These are phyloP conservation scores for Mormyrus proboscirostris DNA, from an alignment of 2,797 vertebrate genomes.

Conservation along the genomic window DNA sequence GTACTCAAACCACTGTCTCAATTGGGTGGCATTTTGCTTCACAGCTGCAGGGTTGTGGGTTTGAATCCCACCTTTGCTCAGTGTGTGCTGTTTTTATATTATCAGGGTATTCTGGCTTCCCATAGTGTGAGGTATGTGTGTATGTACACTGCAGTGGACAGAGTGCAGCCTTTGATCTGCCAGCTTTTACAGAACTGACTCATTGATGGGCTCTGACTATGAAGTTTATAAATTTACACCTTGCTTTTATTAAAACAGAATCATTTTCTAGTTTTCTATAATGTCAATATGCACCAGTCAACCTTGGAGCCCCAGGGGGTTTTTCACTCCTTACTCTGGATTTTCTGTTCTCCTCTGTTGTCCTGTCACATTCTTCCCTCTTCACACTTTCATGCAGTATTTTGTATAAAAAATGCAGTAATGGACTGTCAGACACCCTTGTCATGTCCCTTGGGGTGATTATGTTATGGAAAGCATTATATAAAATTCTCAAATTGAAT, in stretches of 20 bases:
- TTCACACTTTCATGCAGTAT: not conserved
- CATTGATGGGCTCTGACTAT: not conserved
- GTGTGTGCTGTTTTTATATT: not conserved
- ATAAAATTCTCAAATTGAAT: not conserved
- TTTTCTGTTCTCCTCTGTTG: not conserved
- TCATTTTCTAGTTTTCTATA: not conserved
- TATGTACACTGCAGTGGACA: not conserved
- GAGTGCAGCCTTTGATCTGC: not conserved
- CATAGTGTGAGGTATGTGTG: not conserved
- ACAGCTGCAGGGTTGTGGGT: not conserved
- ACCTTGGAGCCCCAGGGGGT: not conserved
- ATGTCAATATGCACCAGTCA: not conserved
- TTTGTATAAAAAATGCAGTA: not conserved
- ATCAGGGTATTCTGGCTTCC: not conserved
- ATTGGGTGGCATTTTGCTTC: not conserved
- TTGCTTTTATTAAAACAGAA: not conserved
- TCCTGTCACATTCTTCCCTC: not conserved
- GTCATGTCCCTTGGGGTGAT: not conserved
- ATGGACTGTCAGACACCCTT: not conserved
- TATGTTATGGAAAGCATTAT: not conserved
- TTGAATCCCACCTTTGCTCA: not conserved
- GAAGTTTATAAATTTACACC: not conserved
- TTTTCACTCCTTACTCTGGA: not conserved
- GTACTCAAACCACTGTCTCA: not conserved
- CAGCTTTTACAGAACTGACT: not conserved